Conservation (phyloP, 2,797 vertebrate species). For the Tamandua tetradactyla region DNA sequence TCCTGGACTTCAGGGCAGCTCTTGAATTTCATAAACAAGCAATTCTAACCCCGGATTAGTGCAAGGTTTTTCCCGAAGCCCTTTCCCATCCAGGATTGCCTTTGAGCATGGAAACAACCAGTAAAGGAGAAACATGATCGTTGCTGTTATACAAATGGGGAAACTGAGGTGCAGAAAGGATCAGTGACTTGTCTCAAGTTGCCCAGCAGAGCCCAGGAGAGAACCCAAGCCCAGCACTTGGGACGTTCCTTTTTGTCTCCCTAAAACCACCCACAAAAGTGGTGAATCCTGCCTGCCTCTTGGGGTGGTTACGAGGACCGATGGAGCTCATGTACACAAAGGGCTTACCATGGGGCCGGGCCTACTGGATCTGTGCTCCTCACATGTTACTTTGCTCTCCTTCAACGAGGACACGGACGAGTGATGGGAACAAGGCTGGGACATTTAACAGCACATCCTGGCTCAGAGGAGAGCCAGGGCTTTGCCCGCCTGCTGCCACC, state of each 20-base stretch:
- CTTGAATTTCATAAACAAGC: background rate
- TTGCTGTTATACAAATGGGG: background rate
- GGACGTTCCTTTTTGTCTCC: background rate
- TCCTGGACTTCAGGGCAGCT: background rate
- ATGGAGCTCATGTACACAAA: fast-evolving
- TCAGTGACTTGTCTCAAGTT: background rate
- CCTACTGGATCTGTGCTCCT: background rate
- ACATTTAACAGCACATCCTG: background rate
- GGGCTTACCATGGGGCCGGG: background rate
- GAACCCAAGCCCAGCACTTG: background rate
- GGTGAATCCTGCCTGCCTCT: background rate
- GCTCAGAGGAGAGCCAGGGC: background rate
- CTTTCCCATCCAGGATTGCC: background rate
- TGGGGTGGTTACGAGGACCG: background rate
- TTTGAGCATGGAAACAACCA: background rate
- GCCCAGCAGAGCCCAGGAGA: background rate
- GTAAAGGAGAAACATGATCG: background rate
- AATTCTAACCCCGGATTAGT: background rate
- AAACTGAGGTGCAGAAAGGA: background rate
- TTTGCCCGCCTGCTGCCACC: fast-evolving
- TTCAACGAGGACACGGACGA: fast-evolving
- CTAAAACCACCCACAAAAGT: background rate
- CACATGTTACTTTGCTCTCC: background rate
- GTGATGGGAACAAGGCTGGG: background rate
- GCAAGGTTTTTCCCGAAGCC: background rate